Percentiles rank a stretch among this genome's conserved stretches.
Evolutionary conservation across 2,797 vertebrate genomes (phyloP).

Genomic region (Sitta carolinensis): DNA sequence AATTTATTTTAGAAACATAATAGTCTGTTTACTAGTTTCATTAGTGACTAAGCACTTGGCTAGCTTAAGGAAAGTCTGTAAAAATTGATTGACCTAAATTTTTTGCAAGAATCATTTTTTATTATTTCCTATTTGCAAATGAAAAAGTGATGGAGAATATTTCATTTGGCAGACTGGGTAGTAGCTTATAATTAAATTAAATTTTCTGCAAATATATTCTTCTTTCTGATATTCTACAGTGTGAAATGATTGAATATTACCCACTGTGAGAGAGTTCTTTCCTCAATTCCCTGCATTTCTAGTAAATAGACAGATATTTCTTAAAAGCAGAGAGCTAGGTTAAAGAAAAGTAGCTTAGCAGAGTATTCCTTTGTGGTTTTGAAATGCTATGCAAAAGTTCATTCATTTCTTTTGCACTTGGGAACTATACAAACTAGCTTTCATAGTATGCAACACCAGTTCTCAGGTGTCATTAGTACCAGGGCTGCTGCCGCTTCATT

Average conservation of each 20-base stretch:
- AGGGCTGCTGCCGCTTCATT: background rate
- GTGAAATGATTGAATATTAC: background rate
- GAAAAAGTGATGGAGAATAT: background rate
- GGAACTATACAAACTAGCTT: background rate
- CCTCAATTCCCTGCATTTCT: background rate
- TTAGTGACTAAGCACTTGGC: background rate
- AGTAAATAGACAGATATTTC: background rate
- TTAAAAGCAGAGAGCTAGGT: background rate
- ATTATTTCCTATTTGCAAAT: background rate
- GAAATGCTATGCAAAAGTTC: background rate
- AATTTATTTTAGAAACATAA: constrained; percentile 20
- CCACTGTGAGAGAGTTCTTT: background rate
- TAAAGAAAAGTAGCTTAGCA: background rate
- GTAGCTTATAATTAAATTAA: constrained; percentile 29
- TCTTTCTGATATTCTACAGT: background rate
- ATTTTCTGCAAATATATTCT: background rate
- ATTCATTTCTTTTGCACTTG: background rate
- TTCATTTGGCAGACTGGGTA: background rate
- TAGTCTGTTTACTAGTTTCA: constrained; percentile 14
- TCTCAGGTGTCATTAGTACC: constrained; percentile 10
- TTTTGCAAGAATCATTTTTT: constrained; percentile 7
- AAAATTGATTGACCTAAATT: constrained; percentile 49
- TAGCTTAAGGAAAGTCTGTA: constrained; percentile 10
- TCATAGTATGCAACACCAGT: background rate
- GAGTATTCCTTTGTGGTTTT: background rate